These are phyloP conservation scores for Bombyx mori DNA, from an alignment of 1,140 invertebrate genomes.

Conservation along the genomic window DNA sequence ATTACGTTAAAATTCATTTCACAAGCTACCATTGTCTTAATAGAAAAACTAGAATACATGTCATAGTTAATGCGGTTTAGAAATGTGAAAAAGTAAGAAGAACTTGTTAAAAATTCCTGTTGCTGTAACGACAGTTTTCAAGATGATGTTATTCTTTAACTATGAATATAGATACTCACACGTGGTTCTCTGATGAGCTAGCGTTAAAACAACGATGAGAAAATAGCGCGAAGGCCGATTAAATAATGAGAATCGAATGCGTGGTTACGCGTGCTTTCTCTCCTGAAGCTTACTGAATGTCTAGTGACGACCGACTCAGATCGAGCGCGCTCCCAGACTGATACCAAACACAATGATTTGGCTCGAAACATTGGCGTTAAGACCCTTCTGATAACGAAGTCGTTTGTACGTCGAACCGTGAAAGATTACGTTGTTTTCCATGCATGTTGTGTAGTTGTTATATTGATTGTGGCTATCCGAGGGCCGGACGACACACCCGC, in stretches of 20 bases:
- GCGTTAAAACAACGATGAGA: constrained; percentile 16
- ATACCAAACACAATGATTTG: neutral
- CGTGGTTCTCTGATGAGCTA: constrained; percentile 12
- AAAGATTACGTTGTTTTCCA: neutral
- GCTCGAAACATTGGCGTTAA: neutral
- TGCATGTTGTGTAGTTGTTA: neutral
- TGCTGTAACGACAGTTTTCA: too few species aligned
- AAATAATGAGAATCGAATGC: constrained; percentile 14
- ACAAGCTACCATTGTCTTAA: too few species aligned
- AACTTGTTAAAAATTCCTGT: too few species aligned
- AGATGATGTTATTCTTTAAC: too few species aligned
- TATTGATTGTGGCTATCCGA: constrained; percentile 1
- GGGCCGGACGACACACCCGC: constrained; percentile 17
- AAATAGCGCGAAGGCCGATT: constrained; percentile 33
- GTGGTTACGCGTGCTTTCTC: constrained; percentile 9
- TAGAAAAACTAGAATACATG: too few species aligned
- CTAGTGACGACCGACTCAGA: constrained; percentile 1
- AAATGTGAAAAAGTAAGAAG: too few species aligned
- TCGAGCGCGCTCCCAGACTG: constrained; percentile 15
- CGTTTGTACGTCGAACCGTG: neutral
- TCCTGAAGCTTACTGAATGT: constrained; percentile 7
- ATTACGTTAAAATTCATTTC: too few species aligned
- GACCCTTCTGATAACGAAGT: neutral
- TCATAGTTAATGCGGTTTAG: too few species aligned
- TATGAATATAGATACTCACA: constrained; percentile 20